Base-by-base conservation (phyloP, 2,888 invertebrate species). In the Zootermopsis nevadensis region DNA sequence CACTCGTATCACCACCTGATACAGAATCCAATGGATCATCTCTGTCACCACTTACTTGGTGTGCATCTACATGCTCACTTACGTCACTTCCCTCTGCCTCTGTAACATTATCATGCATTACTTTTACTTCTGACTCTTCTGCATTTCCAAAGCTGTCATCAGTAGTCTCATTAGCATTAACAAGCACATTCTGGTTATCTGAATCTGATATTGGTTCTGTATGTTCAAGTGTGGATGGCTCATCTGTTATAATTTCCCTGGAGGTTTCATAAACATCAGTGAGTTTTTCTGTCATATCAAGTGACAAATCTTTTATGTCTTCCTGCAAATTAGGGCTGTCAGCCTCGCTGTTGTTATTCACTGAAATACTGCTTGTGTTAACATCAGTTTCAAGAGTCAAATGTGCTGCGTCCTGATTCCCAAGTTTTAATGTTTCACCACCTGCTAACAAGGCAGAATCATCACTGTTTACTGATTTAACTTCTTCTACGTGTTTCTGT, bases 271-370 rank as follows among this genome's bases (percentile, higher is more conserved):
- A 27, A 7, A 7, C 15, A 7, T 60, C 60, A 27, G 27, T 60
- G 6, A 60, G 6, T 8, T 60, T n/a, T 60, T 60, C 60, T 27
- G 60, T 6, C 60, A 60, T 15, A 6, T 27, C 30, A 31, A 42
- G 8, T 33, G 31, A n/a, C 22, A 33, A 31, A 30, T 31, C 67
- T 12, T 22, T n/a, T 42, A 3, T 22, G 42, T 12, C 53, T 42
- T 82, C 79, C 42, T 85, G 81, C 30, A 55, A 30, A 22, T 27
- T 27, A 31, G 8, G 24, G 7, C 22, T n/a, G 42, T 35, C 10
- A 60, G 60, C 76, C 48, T 55, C 33, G 74, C 48, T 74, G 19
- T n/a, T n/a, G n/a, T 38, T 69, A 60, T 35, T 35, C 3, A 48
- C 48, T 27, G 38, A 33, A n/a, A 42, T 38, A 30, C 27, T 35